A percentile compares a stretch with the other conserved stretches of the same genome.
Conservation (phyloP, 2,888 invertebrate species). For the Campopleginae sp. region DNA sequence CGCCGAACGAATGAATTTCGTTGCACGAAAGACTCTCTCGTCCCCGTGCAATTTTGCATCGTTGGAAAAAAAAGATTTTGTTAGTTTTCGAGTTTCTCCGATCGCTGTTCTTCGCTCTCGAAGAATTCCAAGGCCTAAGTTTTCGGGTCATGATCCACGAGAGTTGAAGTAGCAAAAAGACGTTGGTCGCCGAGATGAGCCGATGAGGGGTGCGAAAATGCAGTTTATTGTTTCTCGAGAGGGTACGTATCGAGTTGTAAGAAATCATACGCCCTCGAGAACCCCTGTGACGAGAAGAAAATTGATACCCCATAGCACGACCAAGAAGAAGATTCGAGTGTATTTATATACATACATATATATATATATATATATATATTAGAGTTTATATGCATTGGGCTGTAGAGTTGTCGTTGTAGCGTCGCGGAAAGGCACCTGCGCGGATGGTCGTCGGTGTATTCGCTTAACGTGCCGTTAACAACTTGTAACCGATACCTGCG, state of each 20-base stretch:
- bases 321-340: slow-evolving; percentile 27
- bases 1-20: no score
- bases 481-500: slow-evolving; percentile 81
- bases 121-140: neutral
- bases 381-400: neutral
- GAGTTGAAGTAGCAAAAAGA: neutral
- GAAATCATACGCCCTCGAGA: slow-evolving; percentile 64
- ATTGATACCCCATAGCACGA: slow-evolving; percentile 67
- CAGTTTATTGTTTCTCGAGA: slow-evolving; percentile 7
- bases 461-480: slow-evolving; percentile 75
- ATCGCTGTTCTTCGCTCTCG: neutral
- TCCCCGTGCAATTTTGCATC: neutral
- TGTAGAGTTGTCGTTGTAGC: slow-evolving; percentile 30
- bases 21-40: no score
- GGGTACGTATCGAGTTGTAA: slow-evolving; percentile 48
- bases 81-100: neutral
- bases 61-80: neutral
- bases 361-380: slow-evolving; percentile 4
- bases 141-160: neutral
- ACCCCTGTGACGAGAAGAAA: slow-evolving; percentile 58
- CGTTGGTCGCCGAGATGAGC: neutral
- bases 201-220: slow-evolving; percentile 3
- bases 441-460: slow-evolving; percentile 60
- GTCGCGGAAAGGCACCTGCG: slow-evolving; percentile 64
- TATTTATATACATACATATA: neutral